Conservation (phyloP, 2,888 invertebrate species). For the Cephus runcator region DNA sequence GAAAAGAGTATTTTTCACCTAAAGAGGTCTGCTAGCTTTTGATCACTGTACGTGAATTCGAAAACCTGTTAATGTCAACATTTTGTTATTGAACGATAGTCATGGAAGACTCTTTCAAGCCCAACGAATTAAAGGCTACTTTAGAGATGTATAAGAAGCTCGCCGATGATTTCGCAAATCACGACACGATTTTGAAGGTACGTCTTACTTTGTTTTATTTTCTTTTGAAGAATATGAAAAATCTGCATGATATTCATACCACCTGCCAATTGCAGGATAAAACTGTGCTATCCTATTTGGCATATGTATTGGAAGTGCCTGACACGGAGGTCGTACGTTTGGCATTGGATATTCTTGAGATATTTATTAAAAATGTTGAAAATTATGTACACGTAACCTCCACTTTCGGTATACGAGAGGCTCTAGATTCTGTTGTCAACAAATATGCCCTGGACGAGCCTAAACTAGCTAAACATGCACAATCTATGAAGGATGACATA, state of each 20-base stretch:
- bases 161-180: constrained; percentile 58
- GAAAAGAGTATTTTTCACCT: background rate
- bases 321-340: constrained; percentile 54
- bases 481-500: constrained; percentile 57
- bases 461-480: constrained; percentile 54
- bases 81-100: background rate
- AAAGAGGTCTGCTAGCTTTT: constrained; percentile 4
- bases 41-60: background rate
- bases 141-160: constrained; percentile 60
- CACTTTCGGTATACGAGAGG: constrained; percentile 61
- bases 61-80: background rate
- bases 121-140: constrained; percentile 53
- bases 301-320: constrained; percentile 58
- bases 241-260: background rate
- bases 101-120: constrained; percentile 53
- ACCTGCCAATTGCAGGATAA: constrained; percentile 51
- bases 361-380: constrained; percentile 60
- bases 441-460: constrained; percentile 54
- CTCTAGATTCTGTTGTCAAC: constrained; percentile 56
- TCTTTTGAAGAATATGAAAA: background rate
- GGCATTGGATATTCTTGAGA: constrained; percentile 57
- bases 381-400: constrained; percentile 63
- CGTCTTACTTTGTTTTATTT: constrained; percentile 6
- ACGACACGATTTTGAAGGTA: constrained; percentile 63
- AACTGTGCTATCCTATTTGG: constrained; percentile 60